Evolutionary conservation across 2,888 invertebrate genomes (phyloP), one percentile per base, ranked within the genome.

Genomic region (Standfussiana lucernea): DNA sequence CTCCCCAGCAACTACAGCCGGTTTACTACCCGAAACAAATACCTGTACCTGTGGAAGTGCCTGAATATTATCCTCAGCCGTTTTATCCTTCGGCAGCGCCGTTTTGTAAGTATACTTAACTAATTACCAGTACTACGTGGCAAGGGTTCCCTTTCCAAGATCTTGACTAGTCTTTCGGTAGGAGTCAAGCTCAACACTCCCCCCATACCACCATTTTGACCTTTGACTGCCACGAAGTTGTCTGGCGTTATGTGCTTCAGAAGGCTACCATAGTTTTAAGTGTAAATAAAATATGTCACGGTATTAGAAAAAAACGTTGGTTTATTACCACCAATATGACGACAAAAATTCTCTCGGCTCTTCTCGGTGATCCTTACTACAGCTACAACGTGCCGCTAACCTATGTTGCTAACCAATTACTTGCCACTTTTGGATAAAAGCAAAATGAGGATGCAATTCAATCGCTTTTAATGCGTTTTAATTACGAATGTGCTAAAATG

Each of bases 21-120:
- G 86, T 90, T 53, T 93, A 93, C 40, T 86, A 92, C 56, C 86
- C 92, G 1, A 94, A 95, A 82, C 92, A 93, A 13, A 90, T 95
- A 18, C 93, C 93, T 2, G 94, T 96, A n/a, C 96, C 97, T 5
- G 94, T 95, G 0, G 95, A 95, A 74, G 80, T 94, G 1, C 94
- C 94, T 0, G 88, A 91, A 21, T 90, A 91, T 45, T 88, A 81
- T 28, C 83, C 79, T 0, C 89, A 84, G 75, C 90, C 90, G 18
- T 77, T 91, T 21, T 94, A 92, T 74, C 90, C 91, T 0, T 89
- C 93, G 1, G 91, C 91, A 21, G 56, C 69, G 35, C 86, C 84
- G 2, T 86, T 84, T 50, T 64, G 84, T 84, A 72, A 86, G 84
- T 84, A 66, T 37, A 1, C 5, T 59, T 32, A 18, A 15, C 28